Evolutionary conservation across 2,113 vertebrate genomes (phyloP), one percentile per base, ranked within the genome.

Genomic region (Ptychochromis oligacanthus): DNA sequence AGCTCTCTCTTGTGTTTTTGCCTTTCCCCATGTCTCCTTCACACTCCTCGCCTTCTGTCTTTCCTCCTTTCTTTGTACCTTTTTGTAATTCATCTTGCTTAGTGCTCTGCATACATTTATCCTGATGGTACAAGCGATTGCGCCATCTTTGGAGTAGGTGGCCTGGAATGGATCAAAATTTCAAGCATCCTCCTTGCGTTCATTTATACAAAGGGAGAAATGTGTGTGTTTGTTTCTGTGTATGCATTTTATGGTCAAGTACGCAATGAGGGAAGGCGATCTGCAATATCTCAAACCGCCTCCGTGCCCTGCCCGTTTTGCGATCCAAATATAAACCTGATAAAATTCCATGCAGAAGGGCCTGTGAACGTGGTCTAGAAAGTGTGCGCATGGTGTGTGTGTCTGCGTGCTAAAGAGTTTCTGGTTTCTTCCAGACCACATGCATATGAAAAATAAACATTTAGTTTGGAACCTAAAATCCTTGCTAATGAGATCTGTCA

Each of bases 271-370:
- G 87, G 64, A 91, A 56, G 54, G 82, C 75, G 91, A 90, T 74
- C 93, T 93, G 91, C 38, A 80, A 79, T 89, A 85, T 95, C 83
- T 95, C 91, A 93, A 79, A 83, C 81, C 14, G 84, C 84, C 89
- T 75, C 64, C 67, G 57, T 65, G 61, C 60, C 59, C 74, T 56
- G 75, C 81, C 85, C 77, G 24, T 83, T 86, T 64, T 81, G 74
- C 40, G 79, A 80, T 92, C 94, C 89, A 95, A 95, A 95, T 95
- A 93, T 95, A 95, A 94, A 90, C 85, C 90, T 82, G 93, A 95
- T 95, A 92, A 94, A 92, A 91, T 93, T 91, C 86, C 77, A 70
- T 1, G 56, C 34, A 83, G 74, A 84, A 67, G 70, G 70, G 88
- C 72, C 84, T 84, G 88, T 89, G 86, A 93, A 77, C 77, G 84